Evolutionary conservation across 1,140 invertebrate species (phyloP), one percentile per base, ranked within the genome.

Genomic region (Marisa cornuarietis): DNA sequence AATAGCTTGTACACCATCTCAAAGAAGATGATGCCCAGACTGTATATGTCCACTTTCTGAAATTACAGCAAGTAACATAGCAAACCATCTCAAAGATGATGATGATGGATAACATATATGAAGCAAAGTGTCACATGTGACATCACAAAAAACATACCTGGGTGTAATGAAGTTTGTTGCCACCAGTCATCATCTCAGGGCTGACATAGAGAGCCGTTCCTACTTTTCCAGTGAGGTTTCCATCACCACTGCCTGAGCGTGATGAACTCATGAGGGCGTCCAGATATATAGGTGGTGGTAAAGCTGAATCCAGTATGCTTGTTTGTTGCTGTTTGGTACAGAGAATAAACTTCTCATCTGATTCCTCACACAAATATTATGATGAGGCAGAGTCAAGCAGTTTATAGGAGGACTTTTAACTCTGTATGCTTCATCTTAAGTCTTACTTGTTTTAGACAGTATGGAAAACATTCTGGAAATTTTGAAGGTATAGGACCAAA

Each of bases 181-280:
- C 82, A 20, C 86, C 91, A 81, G 91, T 94, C 92, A 96, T 96
- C 24, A 98, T 91, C 91, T 99, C 97, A 0, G 97, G 97, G 2
- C 97, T 96, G 77, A 96, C 95, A 91, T 99, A 99, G 0, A 99
- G 92, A 7, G 96, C 95, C 58, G 98, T 99, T 52, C 98, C 98
- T 42, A 99, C 95, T 91, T 95, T 93, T 0, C 95, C 95, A 0
- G 96, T 96, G 69, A 91, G 82, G 69, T 84, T 86, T 10, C 85
- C 87, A 75, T 91, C 88, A 42, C 85, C 88, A 5, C 83, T 81
- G 76, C 87, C 88, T 16, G 86, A 88, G 49, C 81, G 71, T 14
- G 88, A 88, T 2, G 78, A 81, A 52, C 75, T 84, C 22, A 82
- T 76, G 11, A 82, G 78, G 18, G 79, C 73, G n/a, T 85, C 83